phyloP scores from a whole-genome alignment of 2,113 vertebrate species.

The Ploceus nigricollis region DNA sequence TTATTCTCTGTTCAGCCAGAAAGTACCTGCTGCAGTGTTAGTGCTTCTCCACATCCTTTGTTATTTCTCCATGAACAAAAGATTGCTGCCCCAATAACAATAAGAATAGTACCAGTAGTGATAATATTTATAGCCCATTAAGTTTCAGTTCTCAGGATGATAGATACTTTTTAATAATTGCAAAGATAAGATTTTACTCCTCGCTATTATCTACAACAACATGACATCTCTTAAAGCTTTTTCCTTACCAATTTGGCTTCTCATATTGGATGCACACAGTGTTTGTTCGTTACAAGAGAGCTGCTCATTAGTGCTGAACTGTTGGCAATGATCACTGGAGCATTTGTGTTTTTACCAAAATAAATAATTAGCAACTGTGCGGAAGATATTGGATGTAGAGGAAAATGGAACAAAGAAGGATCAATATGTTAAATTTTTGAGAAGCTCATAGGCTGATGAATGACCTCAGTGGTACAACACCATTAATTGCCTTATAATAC shows the following conservation, averaged over 20 bases:
- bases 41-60: background rate
- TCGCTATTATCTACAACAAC: background rate
- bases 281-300: background rate
- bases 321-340: slow-evolving; percentile 13
- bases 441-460: background rate
- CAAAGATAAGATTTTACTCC: background rate
- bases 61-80: background rate
- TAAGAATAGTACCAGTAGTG: background rate
- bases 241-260: background rate
- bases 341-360: slow-evolving; percentile 42
- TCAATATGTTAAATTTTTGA: slow-evolving; percentile 6
- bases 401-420: background rate
- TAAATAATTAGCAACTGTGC: slow-evolving; percentile 21
- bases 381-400: background rate
- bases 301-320: slow-evolving; percentile 23
- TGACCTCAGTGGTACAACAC: background rate
- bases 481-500: background rate
- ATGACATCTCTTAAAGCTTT: background rate
- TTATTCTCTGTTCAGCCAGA: background rate
- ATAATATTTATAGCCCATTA: background rate
- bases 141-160: background rate
- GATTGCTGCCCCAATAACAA: background rate
- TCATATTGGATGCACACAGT: background rate
- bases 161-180: background rate
- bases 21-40: background rate